Base-by-base conservation (phyloP, 2,888 invertebrate species). In the Cylloceria caligata region DNA sequence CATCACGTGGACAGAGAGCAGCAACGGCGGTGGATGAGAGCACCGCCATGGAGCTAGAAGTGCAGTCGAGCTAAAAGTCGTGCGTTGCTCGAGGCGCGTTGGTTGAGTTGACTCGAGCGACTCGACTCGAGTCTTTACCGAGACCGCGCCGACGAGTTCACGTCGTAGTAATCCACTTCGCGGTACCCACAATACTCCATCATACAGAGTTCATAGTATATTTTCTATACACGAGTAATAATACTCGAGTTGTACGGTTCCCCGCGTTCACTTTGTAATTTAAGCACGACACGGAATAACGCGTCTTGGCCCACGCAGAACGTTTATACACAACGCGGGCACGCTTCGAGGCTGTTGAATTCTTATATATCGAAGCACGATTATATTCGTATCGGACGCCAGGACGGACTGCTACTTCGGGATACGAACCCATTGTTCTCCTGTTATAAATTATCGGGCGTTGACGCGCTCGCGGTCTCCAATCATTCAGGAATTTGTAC, bases 211-310 rank as follows among this genome's bases (percentile, higher is more conserved):
- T 5, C 16, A 34, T 36, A 16, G 60, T 55, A 65, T 72, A 72
- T 74, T 64, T 81, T 77, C 71, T 77, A 52, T 57, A 55, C 64
- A 69, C 45, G 73, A 69, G 77, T 78, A 81, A 81, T 74, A 81
- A 81, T 65, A 69, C 77, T 81, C 62, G 30, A 64, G 55, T 62
- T 73, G 73, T 78, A 78, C 77, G 47, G 71, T 76, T 81, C 72
- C 69, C 72, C 68, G 62, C 73, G 77, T 78, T 77, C 81, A 69
- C 77, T 81, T 78, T 81, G 81, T 81, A 81, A 81, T 81, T 81
- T 77, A 81, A 81, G 81, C 81, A 78, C 81, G 81, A 81, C 81
- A 74, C 81, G 77, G 77, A 81, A 78, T 78, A 81, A 78, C 81
- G 81, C 81, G 81, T 81, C 81, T 74, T 73, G 81, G 81, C 81